phyloP scores from a whole-genome alignment of 2,797 vertebrate species.

The Gallinago nigripennis region DNA sequence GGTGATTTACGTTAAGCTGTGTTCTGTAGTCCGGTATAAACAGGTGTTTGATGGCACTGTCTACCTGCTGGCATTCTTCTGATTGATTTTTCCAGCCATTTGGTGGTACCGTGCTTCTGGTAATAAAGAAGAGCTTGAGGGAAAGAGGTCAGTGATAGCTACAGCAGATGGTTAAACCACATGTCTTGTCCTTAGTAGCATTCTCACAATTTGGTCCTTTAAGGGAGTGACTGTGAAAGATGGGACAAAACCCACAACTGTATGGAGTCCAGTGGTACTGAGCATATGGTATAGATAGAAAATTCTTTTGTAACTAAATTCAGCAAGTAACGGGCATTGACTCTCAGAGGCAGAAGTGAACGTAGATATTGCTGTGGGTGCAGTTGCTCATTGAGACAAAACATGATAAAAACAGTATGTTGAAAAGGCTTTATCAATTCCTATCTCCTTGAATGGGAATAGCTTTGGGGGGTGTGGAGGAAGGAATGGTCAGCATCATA shows the following conservation, averaged over 20 bases:
- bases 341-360: background rate
- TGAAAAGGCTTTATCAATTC: background rate
- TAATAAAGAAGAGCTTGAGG: background rate
- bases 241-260: background rate
- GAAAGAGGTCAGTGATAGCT: conserved; percentile 1
- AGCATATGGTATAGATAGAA: background rate
- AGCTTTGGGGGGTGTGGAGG: background rate
- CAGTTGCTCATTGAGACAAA: background rate
- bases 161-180: conserved; percentile 9
- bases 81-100: conserved; percentile 24
- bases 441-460: background rate
- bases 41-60: background rate
- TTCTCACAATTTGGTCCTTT: background rate
- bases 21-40: accelerated
- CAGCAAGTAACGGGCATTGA: background rate
- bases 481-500: background rate
- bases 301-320: background rate
- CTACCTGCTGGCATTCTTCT: conserved; percentile 25
- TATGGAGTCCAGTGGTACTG: accelerated
- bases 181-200: background rate
- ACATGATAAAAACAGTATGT: background rate
- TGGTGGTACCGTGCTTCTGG: background rate
- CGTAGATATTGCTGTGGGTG: background rate
- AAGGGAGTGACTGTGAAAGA: background rate
- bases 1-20: background rate